phyloP scores from a whole-genome alignment of 2,888 invertebrate species.

The Pterostichus niger region DNA sequence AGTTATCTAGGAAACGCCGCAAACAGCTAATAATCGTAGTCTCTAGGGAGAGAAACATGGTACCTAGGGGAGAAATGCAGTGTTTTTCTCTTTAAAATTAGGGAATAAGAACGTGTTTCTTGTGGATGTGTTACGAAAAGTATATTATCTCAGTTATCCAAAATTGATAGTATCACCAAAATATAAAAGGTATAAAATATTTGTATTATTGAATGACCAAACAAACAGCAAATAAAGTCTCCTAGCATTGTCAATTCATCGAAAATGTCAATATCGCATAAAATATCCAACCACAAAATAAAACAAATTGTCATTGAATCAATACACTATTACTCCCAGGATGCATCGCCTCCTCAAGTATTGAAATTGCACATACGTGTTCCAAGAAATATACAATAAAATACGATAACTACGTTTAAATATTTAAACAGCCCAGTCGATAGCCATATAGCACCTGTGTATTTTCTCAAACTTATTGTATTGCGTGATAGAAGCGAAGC shows the following conservation, averaged over 20 bases:
- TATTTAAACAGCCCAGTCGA: conserved; percentile 56
- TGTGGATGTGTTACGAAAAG: too few species aligned
- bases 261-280: conserved; percentile 16
- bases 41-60: too few species aligned
- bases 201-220: too few species aligned
- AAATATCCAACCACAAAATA: background rate
- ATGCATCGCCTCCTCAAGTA: background rate
- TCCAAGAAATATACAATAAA: conserved; percentile 49
- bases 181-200: too few species aligned
- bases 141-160: too few species aligned
- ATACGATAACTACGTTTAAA: conserved; percentile 46
- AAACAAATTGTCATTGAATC: conserved; percentile 33
- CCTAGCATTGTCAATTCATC: background rate
- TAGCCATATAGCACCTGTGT: conserved; percentile 36
- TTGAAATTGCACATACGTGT: conserved; percentile 32
- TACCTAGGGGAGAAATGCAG: too few species aligned
- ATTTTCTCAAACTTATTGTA: conserved; percentile 46
- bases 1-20: too few species aligned
- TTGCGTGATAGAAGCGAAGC: conserved; percentile 14
- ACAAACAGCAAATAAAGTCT: background rate
- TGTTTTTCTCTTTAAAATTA: too few species aligned
- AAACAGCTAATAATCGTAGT: too few species aligned
- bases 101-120: too few species aligned
- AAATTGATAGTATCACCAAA: too few species aligned
- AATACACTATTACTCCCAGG: conserved; percentile 12